Evolutionary conservation across 2,797 vertebrate species (phyloP), one percentile per base, ranked within the genome.

Genomic region (Ctenochaetus hawaiiensis): DNA sequence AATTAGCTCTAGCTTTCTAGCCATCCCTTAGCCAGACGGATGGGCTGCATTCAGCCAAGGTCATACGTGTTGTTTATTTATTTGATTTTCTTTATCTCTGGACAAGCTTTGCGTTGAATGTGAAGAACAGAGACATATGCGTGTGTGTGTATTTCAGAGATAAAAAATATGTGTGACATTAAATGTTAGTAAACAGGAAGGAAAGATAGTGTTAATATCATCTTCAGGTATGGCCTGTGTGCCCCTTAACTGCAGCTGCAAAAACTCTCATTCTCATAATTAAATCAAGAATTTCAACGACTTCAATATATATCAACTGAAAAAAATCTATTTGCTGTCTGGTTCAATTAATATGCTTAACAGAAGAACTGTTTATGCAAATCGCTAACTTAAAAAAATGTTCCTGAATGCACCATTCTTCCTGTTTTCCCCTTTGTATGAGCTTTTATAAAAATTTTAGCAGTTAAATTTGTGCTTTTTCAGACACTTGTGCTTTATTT

Each of bases 1-100:
- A 91, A 90, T 92, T 81, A 89, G 69, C 71, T 78, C 83, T 71
- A 5, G 10, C 61, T 77, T 74, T 78, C 37, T 66, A 68, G 34
- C 30, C 74, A 62, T 87, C 72, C 47, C 48, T 81, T 54, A 51
- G 39, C 37, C 67, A 83, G 77, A 88, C 74, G 39, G 71, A 91
- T 65, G 48, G 61, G 58, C 75, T 13, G 26, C 62, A 49, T 60
- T 45, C 62, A 66, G 70, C 75, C 83, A 87, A 90, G 90, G 87
- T 90, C 85, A 63, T 23, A 52, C 72, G 54, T 44, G 23, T 43
- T 81, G 59, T 75, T 76, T 78, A 75, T 80, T 77, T 80, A 37
- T 82, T 79, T 71, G n/a, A 78, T 60, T 85, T 48, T 63, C 34
- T 80, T 52, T 77, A 54, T 78, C 16, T 69, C 16, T 11, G 54